phyloP scores from a whole-genome alignment of 2,113 vertebrate genomes.

The Nothobranchius kuhntae region DNA sequence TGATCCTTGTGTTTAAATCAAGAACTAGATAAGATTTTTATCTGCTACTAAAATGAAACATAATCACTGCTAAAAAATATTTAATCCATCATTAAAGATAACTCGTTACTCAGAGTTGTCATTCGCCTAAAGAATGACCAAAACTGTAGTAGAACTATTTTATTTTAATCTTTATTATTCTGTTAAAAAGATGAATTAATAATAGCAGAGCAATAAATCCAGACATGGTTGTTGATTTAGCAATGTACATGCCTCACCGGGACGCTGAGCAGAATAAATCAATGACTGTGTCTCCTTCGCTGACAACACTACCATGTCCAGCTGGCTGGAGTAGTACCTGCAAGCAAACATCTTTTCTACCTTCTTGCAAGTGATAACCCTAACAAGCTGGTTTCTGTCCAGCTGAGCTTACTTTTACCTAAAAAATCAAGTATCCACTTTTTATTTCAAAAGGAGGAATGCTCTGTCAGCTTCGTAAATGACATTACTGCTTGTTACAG shows the following conservation, averaged over 20 bases:
- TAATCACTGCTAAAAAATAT: background rate
- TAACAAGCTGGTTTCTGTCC: background rate
- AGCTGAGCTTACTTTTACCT: background rate
- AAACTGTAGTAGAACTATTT: background rate
- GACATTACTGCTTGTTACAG: no score
- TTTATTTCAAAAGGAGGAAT: background rate
- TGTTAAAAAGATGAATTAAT: conserved; percentile 19
- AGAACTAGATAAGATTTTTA: background rate
- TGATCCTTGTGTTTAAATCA: no score
- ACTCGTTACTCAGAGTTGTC: background rate
- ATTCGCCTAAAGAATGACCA: background rate
- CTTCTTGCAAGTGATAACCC: background rate
- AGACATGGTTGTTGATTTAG: background rate
- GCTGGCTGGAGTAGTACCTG: conserved; percentile 6
- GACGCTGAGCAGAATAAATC: conserved; percentile 30
- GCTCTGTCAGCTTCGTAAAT: background rate
- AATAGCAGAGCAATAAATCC: conserved; percentile 39
- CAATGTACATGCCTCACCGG: conserved; percentile 3
- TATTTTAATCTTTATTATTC: conserved; percentile 10
- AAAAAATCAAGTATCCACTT: background rate
- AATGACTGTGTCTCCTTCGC: conserved; percentile 26
- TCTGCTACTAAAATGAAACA: background rate
- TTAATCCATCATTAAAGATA: background rate
- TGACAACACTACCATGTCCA: conserved; percentile 29
- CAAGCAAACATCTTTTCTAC: background rate